These are phyloP conservation scores for Teleiodes luculella DNA, from an alignment of 2,888 invertebrate genomes.

Conservation along the genomic window DNA sequence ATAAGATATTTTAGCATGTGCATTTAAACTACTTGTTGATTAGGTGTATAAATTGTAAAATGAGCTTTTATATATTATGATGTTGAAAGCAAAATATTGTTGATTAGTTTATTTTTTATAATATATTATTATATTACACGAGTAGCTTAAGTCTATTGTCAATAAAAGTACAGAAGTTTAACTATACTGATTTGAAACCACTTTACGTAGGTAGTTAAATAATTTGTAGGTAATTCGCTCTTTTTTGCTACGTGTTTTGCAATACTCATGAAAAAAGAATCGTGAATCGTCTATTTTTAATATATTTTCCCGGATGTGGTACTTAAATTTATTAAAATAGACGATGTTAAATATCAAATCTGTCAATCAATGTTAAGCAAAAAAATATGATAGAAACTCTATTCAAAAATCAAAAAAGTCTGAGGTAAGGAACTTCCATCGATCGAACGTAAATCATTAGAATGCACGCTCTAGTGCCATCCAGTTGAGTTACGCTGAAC, in stretches of 20 bases:
- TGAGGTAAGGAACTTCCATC: neutral
- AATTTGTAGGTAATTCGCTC: no score
- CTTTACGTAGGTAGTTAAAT: no score
- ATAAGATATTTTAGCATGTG: slow-evolving; percentile 11
- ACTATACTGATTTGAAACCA: no score
- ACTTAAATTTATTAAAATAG: neutral
- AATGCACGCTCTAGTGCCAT: slow-evolving; percentile 36
- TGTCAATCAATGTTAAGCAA: neutral
- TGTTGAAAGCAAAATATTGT: no score
- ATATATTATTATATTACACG: no score
- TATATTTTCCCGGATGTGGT: neutral
- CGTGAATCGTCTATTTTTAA: neutral
- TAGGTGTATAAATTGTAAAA: no score
- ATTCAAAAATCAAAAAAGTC: neutral
- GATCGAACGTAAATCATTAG: slow-evolving; percentile 5
- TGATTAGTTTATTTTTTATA: no score
- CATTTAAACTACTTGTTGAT: neutral
- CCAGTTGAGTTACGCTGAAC: slow-evolving; percentile 39
- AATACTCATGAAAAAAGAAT: no score
- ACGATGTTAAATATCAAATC: neutral
- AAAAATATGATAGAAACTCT: neutral
- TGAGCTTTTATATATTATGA: no score
- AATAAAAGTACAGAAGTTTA: no score
- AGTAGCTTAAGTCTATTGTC: no score
- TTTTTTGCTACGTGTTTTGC: no score